Base-by-base conservation (phyloP, 2,113 vertebrate species). In the Callithrix jacchus region DNA sequence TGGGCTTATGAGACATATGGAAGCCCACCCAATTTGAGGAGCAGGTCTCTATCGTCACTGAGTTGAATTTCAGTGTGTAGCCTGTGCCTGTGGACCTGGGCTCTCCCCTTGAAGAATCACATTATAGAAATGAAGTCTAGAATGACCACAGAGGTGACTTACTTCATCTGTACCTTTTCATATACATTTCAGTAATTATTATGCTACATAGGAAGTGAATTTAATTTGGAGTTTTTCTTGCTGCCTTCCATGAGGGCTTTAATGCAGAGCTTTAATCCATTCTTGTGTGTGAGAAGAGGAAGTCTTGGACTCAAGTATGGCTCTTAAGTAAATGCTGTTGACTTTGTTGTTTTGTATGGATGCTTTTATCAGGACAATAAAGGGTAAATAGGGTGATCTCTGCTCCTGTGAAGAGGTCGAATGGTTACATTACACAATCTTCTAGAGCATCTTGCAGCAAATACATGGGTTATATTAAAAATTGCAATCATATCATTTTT, bases 381-480 rank as follows among this genome's bases (percentile, higher is more conserved):
- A 98, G 98, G 98, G 98, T 98, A 97, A 98, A 98, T 71, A 97
- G 97, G 97, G 97, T 97, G 97, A 97, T 97, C 98, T 98, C 96
- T 97, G 98, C 97, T 98, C 98, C 97, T 37, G 89, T 76, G 95
- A 98, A 98, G 98, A 98, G 98, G 98, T 98, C 97, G 94, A 98
- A 91, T 97, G 97, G 98, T 98, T 98, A 98, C 98, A 98, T 98
- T 98, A 98, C 98, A 98, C 97, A 98, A 45, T 98, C 98, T 98
- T 98, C 98, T 89, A 49, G 96, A 98, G 98, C 98, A 97, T 98
- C 98, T 98, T 98, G 98, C 97, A 98, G 98, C 98, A 98, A 98
- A 98, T 98, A 98, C 98, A 98, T 98, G 98, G 98, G 98, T 99
- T 99, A 98, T 98, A 99, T 99, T 99, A 98, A 98, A 98, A 99